These are phyloP conservation scores for Polydrusus cervinus DNA, from an alignment of 2,888 invertebrate genomes.

Conservation along the genomic window DNA sequence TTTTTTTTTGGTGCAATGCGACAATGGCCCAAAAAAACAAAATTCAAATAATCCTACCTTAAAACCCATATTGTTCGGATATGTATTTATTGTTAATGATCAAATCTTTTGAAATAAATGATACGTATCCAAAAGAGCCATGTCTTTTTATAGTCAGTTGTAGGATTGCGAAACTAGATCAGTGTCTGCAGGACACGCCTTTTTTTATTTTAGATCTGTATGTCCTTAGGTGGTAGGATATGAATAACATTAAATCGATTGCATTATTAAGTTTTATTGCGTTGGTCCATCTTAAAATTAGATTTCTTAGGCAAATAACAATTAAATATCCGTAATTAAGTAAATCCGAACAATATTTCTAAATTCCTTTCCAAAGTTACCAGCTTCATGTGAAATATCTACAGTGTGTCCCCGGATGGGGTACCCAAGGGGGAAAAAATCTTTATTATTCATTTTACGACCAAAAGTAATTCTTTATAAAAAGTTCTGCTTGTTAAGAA, in stretches of 20 bases:
- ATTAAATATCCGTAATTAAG: background rate
- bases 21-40: background rate
- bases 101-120: constrained; percentile 18
- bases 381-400: too few relatives aligned
- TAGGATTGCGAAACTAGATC: constrained; percentile 39
- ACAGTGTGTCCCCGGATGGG: too few relatives aligned
- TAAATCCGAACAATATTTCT: too few relatives aligned
- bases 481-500: too few relatives aligned
- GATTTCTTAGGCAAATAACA: background rate
- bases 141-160: constrained; percentile 36
- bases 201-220: constrained; percentile 23
- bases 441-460: too few relatives aligned
- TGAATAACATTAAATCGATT: constrained; percentile 5
- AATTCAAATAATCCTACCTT: constrained; percentile 25
- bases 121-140: constrained; percentile 20
- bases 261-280: constrained; percentile 8
- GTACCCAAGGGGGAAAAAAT: too few relatives aligned
- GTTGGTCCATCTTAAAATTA: constrained; percentile 19
- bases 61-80: constrained; percentile 22
- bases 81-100: constrained; percentile 4
- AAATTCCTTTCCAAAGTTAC: too few relatives aligned
- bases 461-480: too few relatives aligned
- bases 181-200: constrained; percentile 30
- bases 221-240: constrained; percentile 15
- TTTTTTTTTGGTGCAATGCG: background rate